Base-by-base conservation (phyloP, 2,797 vertebrate genomes). In the Molossus molossus region DNA sequence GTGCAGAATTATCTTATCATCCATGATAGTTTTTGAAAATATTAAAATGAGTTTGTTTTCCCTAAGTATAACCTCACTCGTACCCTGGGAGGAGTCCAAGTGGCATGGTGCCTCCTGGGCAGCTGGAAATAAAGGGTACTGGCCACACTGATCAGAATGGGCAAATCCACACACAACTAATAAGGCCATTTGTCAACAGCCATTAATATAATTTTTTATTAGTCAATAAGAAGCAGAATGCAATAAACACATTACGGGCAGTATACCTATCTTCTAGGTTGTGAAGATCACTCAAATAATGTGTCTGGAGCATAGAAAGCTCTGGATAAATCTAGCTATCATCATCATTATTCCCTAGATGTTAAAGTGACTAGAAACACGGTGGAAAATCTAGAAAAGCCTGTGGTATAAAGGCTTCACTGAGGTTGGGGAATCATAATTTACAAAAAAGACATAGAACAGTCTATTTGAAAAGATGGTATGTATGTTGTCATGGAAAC, bases 401-500 rank as follows among this genome's bases (percentile, higher is more conserved):
- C 48, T 70, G 14, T 14, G 9, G 20, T 11, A 84, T 29, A 80
- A 62, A 79, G 18, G 1, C 40, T 83, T 86, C 69, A 48, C n/a
- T 48, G 48, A 82, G n/a, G 65, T 6, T 85, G 90, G 40, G 45
- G 48, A 90, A 95, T n/a, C 33, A 53, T 20, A 12, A 83, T 60
- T 96, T 62, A 89, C 84, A 94, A 75, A 90, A 83, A 15, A 94
- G 20, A 94, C 92, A 94, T 45, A n/a, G 48, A 57, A 84, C 55
- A 84, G 40, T 14, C 6, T 72, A 20, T n/a, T 55, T 55, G 73
- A 77, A 90, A 90, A 86, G 79, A 90, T 67, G 94, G 62, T 45
- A 65, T 40, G 27, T 29, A 23, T 73, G 92, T 95, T 97, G 96
- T 76, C 95, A 95, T 81, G 86, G 96, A 91, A 96, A 96, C 95